Percentiles rank a stretch among this genome's conserved stretches.
Evolutionary conservation across 2,888 invertebrate genomes (phyloP).

Genomic region (Elmis aenea): DNA sequence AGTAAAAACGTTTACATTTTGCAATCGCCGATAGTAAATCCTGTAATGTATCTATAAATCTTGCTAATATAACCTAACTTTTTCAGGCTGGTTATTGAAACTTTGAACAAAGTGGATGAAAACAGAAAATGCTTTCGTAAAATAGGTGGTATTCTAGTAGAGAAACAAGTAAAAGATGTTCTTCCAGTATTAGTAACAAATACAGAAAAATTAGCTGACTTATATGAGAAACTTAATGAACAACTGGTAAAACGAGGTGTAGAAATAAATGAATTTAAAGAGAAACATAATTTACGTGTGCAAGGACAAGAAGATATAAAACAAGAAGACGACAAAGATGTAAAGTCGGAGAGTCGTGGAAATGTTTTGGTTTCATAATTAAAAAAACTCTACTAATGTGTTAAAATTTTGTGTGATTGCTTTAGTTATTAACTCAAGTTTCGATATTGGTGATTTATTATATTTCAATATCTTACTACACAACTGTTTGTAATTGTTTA

Average conservation of each 20-base stretch:
- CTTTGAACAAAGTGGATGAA: conserved; percentile 77
- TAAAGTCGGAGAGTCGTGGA: conserved; percentile 37
- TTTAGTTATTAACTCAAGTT: too few relatives aligned
- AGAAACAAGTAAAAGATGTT: conserved; percentile 87
- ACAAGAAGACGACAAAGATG: conserved; percentile 27
- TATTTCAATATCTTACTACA: too few relatives aligned
- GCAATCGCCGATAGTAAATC: too few relatives aligned
- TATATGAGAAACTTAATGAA: conserved; percentile 73
- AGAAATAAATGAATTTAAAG: conserved; percentile 89
- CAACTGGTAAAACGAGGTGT: conserved; percentile 81
- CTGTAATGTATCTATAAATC: too few relatives aligned
- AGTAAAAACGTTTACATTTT: too few relatives aligned
- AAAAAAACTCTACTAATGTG: too few relatives aligned
- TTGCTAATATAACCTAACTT: conserved; percentile 10
- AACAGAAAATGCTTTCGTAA: conserved; percentile 87
- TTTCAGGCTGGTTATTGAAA: conserved; percentile 88
- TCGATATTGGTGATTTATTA: too few relatives aligned
- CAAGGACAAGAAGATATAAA: conserved; percentile 59
- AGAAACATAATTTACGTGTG: conserved; percentile 82
- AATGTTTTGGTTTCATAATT: conserved; percentile 45
- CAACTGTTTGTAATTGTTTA: too few relatives aligned
- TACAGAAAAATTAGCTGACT: conserved; percentile 71
- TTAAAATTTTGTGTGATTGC: too few relatives aligned
- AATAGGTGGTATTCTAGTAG: conserved; percentile 90
- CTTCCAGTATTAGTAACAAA: conserved; percentile 78